Base-by-base conservation (phyloP, 1,140 invertebrate species). In the Zophobas atratus region DNA sequence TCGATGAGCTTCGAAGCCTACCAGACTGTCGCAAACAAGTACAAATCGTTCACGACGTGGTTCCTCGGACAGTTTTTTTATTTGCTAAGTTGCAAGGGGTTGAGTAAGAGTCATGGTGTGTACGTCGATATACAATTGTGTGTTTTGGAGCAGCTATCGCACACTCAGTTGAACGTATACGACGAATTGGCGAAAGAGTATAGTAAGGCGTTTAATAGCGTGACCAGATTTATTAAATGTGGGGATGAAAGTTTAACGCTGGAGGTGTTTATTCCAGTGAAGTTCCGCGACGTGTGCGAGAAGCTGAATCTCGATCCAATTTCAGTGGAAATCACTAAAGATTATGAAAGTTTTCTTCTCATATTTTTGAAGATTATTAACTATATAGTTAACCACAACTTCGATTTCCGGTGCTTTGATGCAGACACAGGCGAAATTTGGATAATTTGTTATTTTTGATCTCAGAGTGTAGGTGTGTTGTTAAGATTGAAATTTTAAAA, bases 1-100 rank as follows among this genome's bases (percentile, higher is more conserved):
- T 81, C 80, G 1, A 85, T 87, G 77, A 86, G 86, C 76, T 86
- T 87, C 70, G 86, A 88, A 76, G 82, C 84, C 34, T 88, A 89
- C 77, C 46, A 84, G 57, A 63, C 70, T 38, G 80, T 84, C 20
- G 63, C 78, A 34, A 70, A 81, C 39, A 84, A 84, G 75, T 90
- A 90, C 80, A 85, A 84, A 80, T 85, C 87, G 0, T 91, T 91
- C 78, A 89, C 89, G 79, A 88, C 87, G 49, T 91, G 90, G 90
- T 82, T 90, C 8, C 77, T 90, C 32, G 89, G 89, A 32, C 86
- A 88, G 80, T 84, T 90, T 77, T 89, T 90, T 82, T 90, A 90
- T 86, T 84, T 90, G 1, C 87, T 88, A 81, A 88, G 88, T 43
- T 86, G 87, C 5, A 86, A 89, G 49, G 86, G 89, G 77, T 81